Percentiles rank a stretch among this genome's conserved stretches.
Conservation (phyloP, 2,113 vertebrate genomes). For the Cinclus cinclus region DNA sequence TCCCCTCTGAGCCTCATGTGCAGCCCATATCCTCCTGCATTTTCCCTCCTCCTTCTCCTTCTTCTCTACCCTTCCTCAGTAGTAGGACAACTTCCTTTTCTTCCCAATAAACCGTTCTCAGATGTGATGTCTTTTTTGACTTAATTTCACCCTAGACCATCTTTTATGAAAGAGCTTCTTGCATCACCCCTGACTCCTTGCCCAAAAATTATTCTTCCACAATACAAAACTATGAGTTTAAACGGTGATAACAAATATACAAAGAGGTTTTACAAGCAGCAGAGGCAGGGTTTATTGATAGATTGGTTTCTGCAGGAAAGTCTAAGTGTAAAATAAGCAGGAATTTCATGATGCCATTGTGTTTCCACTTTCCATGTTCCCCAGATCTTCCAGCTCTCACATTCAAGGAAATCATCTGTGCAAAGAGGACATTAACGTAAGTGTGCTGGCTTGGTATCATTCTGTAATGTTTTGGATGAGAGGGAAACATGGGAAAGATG, state of each 20-base stretch:
- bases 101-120: neutral
- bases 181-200: neutral
- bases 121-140: fast-evolving
- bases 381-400: neutral
- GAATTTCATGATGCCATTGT: neutral
- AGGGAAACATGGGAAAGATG: neutral
- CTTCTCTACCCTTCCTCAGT: no score
- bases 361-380: fast-evolving
- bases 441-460: neutral
- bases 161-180: neutral
- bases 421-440: neutral
- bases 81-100: fast-evolving
- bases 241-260: neutral
- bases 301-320: neutral
- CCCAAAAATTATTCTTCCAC: neutral
- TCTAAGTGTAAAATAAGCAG: neutral
- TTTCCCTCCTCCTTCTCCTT: neutral
- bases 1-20: fast-evolving
- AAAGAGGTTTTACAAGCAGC: neutral
- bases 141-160: neutral
- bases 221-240: neutral
- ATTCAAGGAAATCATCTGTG: neutral
- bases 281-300: fast-evolving
- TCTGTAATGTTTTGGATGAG: neutral
- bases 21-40: neutral